Base-by-base conservation (phyloP, 2,797 vertebrate species). In the Sebastes matsubarae region DNA sequence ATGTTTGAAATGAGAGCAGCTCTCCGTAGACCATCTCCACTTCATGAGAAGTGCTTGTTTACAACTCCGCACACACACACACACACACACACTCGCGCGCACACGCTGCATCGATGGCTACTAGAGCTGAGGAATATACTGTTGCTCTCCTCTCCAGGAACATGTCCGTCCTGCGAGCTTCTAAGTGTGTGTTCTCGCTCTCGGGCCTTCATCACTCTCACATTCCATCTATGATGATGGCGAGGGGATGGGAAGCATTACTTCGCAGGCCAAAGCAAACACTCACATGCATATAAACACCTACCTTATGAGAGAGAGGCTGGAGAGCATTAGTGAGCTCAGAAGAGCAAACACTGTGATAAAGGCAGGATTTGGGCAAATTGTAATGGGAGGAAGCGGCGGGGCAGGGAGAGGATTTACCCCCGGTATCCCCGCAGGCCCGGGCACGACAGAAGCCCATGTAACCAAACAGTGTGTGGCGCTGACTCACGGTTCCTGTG, bases 1-100 rank as follows among this genome's bases (percentile, higher is more conserved):
- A 95, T 95, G 92, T 93, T 88, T 95, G 93, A 96, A 96, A 96
- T 94, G 93, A 94, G 95, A 96, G 92, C 94, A 95, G 94, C 92
- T 95, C 94, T 96, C 94, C 65, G 52, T 82, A 93, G 95, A 92
- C 92, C 87, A 83, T 92, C 93, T 81, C 84, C 77, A 83, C 90
- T 93, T 93, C 88, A 88, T 93, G 87, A 93, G 87, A 93, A 91
- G 89, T 84, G 84, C 83, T 70, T 90, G 91, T 93, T 93, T 94
- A 94, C 91, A 90, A 87, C 88, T 83, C 61, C 10, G 65, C 81
- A 65, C 75, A 79, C 55, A 73, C 20, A 38, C 67, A 60, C 75
- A 75, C 46, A 12, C 34, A 36, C 34, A 38, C 36, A 38, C 36
- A 60, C 14, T n/a, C 65, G 63, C 64, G 12, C 1, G 4, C 60